These are phyloP conservation scores for Dasyprocta punctata DNA, from an alignment of 2,113 vertebrate species.

Conservation along the genomic window DNA sequence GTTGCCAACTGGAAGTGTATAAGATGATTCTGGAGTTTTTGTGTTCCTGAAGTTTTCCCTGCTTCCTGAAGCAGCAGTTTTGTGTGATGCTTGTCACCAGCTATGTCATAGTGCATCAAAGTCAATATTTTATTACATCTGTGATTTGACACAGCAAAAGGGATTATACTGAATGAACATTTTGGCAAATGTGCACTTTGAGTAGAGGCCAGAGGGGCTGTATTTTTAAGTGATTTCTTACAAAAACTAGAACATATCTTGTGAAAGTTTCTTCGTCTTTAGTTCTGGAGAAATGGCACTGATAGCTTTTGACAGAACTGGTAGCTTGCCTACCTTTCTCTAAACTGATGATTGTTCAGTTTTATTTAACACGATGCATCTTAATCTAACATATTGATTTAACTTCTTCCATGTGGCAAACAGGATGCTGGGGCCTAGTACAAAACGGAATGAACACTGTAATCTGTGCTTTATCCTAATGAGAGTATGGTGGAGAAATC, in stretches of 20 bases:
- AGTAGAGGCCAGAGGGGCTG: background rate
- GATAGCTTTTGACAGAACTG: background rate
- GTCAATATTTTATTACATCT: background rate
- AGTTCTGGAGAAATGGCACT: background rate
- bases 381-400: background rate
- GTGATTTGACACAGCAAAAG: background rate
- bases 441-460: background rate
- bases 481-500: background rate
- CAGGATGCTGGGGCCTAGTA: background rate
- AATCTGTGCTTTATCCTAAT: background rate
- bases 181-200: background rate
- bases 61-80: background rate
- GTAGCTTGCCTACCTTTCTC: background rate
- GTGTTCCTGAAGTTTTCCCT: background rate
- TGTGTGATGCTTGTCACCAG: background rate
- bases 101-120: background rate
- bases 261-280: background rate
- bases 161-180: background rate
- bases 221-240: slow-evolving; percentile 36
- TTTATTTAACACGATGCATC: background rate
- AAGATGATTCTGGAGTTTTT: background rate
- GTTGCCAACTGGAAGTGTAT: background rate
- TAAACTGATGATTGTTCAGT: background rate
- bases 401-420: background rate
- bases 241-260: background rate